Base-by-base conservation (phyloP, 2,797 vertebrate genomes). In the Lacerta agilis region DNA sequence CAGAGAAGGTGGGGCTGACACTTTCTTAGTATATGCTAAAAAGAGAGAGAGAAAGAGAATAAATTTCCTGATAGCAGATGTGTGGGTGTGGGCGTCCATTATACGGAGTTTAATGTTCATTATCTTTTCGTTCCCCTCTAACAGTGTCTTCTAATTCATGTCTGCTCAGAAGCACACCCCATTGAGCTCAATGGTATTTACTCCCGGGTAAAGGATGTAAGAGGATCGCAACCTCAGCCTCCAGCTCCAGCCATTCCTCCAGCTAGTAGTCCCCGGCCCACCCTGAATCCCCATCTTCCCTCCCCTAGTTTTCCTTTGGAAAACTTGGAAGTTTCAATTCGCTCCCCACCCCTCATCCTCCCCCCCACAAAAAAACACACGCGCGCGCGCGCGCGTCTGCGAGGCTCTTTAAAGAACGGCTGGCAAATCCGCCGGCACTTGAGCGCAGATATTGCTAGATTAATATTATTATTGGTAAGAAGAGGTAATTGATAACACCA, bases 381-480 rank as follows among this genome's bases (percentile, higher is more conserved):
- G 29, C 45, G 6, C 20, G 84, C 36, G 41, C 58, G 18, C 38
- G 27, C n/a, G 20, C 20, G 85, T 92, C 94, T 92, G 87, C 89
- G 84, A 90, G 92, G 91, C 90, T 78, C 33, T 82, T 78, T 92
- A 92, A 55, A 90, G 94, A 92, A 95, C 93, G 95, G 87, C 90
- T 93, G 84, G 13, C 93, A 95, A 95, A 96, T 96, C 96, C 92
- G 88, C 95, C 96, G 93, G 95, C 93, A 94, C 94, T 93, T 86
- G 92, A 96, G 94, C 94, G 95, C 90, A 97, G 94, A 96, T 97
- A 97, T 97, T 96, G 96, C 96, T 96, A 97, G 96, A 95, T 95
- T 97, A 96, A 96, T 97, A 97, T 97, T 97, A 97, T 97, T 97
- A 97, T 97, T 97, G 96, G 96, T 97, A 96, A 96, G 96, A 95